These are phyloP conservation scores for Heliocidaris erythrogramma DNA, from an alignment of 35 echinoderm and acorn worm species.

Conservation along the genomic window DNA sequence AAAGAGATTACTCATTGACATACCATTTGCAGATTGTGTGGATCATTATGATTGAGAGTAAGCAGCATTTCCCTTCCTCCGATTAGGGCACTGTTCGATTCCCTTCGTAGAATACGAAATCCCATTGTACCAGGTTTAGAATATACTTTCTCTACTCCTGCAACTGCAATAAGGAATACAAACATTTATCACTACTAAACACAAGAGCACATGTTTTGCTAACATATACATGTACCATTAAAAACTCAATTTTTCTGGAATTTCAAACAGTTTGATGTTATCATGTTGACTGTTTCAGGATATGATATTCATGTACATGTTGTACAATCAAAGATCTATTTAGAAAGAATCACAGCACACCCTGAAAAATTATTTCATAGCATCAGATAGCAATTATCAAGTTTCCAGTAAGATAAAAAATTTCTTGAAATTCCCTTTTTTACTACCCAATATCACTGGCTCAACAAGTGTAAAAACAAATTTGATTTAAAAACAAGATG, in stretches of 20 bases:
- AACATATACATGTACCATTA: neutral
- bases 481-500: too few relatives aligned
- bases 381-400: too few relatives aligned
- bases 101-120: neutral
- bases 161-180: neutral
- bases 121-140: neutral
- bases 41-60: slow-evolving; percentile 17
- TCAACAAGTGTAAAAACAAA: too few relatives aligned
- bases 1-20: neutral
- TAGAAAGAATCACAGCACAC: too few relatives aligned
- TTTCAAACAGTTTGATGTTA: neutral
- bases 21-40: neutral
- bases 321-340: too few relatives aligned
- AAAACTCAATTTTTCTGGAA: neutral
- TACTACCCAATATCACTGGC: too few relatives aligned
- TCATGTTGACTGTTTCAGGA: too few relatives aligned
- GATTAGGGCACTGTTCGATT: neutral
- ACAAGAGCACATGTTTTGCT: neutral
- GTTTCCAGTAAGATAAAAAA: too few relatives aligned
- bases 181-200: neutral
- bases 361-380: too few relatives aligned
- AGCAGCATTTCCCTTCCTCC: slow-evolving; percentile 1
- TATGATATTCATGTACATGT: too few relatives aligned
- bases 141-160: neutral
- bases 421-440: too few relatives aligned